These are phyloP conservation scores for Cylloceria caligata DNA, from an alignment of 2,888 invertebrate genomes.

Conservation along the genomic window DNA sequence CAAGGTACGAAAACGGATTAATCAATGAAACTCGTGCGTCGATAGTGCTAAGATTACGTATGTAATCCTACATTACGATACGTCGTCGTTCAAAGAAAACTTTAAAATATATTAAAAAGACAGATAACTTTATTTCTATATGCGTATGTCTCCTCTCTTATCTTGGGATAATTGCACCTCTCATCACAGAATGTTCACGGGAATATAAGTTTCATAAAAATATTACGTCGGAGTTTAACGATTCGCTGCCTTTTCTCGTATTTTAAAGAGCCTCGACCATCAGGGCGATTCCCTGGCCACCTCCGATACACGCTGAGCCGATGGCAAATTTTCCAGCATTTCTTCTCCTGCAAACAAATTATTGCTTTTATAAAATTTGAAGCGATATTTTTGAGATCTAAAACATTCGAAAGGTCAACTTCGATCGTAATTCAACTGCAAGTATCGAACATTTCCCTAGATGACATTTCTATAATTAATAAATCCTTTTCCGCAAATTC, in stretches of 20 bases:
- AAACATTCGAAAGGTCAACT: background rate
- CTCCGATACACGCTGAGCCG: conserved; percentile 99
- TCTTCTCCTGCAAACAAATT: conserved; percentile 89
- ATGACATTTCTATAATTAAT: too few relatives aligned
- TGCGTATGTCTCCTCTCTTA: background rate
- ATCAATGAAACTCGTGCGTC: too few relatives aligned
- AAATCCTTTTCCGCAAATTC: too few relatives aligned
- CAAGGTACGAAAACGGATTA: conserved; percentile 69
- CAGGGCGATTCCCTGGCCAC: conserved; percentile 98
- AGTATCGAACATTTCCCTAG: background rate
- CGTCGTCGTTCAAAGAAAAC: background rate
- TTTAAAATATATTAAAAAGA: conserved; percentile 31
- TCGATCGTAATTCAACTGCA: background rate
- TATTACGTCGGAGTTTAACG: conserved; percentile 11
- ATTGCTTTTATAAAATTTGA: background rate
- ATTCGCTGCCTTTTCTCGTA: background rate
- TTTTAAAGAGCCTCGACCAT: conserved; percentile 91
- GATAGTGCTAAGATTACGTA: background rate
- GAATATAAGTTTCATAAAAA: conserved; percentile 33
- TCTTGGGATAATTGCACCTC: conserved; percentile 44
- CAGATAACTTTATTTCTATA: conserved; percentile 39
- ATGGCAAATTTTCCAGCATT: conserved; percentile 94
- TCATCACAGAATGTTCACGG: conserved; percentile 54
- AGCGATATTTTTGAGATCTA: background rate
- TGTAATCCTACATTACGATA: background rate